Evolutionary conservation across 2,113 vertebrate genomes (phyloP), one percentile per base, ranked within the genome.

Genomic region (Serinus canaria): DNA sequence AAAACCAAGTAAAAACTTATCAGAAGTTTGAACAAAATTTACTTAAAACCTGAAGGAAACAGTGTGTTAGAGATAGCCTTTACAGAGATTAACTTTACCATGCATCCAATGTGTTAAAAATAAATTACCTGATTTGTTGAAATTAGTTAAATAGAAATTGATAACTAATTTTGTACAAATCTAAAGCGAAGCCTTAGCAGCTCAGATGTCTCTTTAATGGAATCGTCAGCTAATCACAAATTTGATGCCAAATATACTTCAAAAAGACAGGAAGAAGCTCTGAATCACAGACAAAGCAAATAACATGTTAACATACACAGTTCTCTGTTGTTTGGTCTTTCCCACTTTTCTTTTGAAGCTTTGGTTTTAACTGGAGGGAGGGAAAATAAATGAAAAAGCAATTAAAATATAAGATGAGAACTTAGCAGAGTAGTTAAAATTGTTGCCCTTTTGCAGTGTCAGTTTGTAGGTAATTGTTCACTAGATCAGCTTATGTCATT

Each of bases 281-380:
- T 73, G 53, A 28, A 47, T 83, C 46, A 16, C 49, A 92, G 77
- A 47, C 58, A 76, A 50, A 60, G 30, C 31, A 90, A 82, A 39
- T 22, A 39, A 81, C 62, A 39, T 24, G 44, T 50, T 95, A 64
- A 69, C 95, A 15, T 96, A 96, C 92, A 24, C 59, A 72, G 58
- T 81, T 47, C 92, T 97, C 94, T 92, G 53, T 85, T 92, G 80
- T 89, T 83, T 76, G 73, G n/a, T 92, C 91, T 21, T 63, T 96
- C 66, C 69, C 52, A 33, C 58, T 97, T 74, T 70, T 95, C 87
- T 95, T 94, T 47, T 47, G 69, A 67, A 72, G 30, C 43, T 96
- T 97, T 56, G 44, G 37, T 96, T 98, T 98, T 91, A 96, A 86
- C 98, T 98, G 90, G 63, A 87, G 46, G 49, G 53, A 92, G 50